These are phyloP conservation scores for Lerema accius DNA, from an alignment of 1,140 invertebrate species.

Conservation along the genomic window DNA sequence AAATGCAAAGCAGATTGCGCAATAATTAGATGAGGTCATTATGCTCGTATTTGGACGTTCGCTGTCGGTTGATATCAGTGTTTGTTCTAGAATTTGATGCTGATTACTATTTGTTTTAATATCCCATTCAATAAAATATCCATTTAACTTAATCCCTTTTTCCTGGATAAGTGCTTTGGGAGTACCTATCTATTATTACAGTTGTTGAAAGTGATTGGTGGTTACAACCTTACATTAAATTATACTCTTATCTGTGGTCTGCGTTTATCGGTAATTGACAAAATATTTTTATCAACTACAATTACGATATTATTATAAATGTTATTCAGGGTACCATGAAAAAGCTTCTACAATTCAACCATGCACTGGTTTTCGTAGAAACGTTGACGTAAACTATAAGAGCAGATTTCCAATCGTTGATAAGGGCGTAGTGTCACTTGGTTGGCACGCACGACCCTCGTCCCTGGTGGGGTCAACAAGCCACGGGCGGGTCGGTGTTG, in stretches of 20 bases:
- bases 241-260: too few species aligned
- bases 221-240: too few species aligned
- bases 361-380: too few species aligned
- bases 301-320: too few species aligned
- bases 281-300: too few species aligned
- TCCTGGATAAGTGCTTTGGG: too few species aligned
- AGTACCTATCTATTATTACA: too few species aligned
- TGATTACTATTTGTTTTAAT: background rate
- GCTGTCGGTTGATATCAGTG: background rate
- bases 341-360: too few species aligned
- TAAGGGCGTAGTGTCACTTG: background rate
- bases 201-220: too few species aligned
- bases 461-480: conserved; percentile 1
- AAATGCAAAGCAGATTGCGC: conserved; percentile 17
- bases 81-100: background rate
- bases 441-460: background rate
- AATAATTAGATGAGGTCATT: conserved; percentile 19
- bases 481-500: background rate
- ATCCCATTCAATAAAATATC: background rate
- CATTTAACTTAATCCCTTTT: too few species aligned
- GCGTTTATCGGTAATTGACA: too few species aligned
- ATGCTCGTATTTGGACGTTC: background rate
- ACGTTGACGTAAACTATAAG: background rate
- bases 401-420: background rate
- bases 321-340: too few species aligned